Evolutionary conservation across 1,140 invertebrate species (phyloP).

Genomic region (Lethocerus indicus): DNA sequence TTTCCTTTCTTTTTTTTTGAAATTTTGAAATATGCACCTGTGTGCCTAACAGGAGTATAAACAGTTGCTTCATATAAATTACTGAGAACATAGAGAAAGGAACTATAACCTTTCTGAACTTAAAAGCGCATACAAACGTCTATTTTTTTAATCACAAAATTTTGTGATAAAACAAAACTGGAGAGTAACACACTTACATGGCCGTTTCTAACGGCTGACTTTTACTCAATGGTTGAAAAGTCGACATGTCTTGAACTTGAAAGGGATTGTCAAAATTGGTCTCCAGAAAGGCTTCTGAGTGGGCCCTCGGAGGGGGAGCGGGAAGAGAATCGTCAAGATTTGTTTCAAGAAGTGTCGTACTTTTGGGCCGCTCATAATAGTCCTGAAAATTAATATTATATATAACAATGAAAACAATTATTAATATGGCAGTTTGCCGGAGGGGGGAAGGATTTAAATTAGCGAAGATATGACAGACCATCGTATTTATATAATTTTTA

Average conservation of each 20-base stretch:
- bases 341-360: slow-evolving; percentile 33
- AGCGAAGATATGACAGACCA: neutral
- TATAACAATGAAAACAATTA: neutral
- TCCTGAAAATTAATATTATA: slow-evolving; percentile 4
- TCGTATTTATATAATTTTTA: neutral
- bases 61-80: no score
- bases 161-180: no score
- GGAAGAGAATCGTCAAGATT: slow-evolving; percentile 28
- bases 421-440: neutral
- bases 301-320: slow-evolving; percentile 31
- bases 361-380: slow-evolving; percentile 27
- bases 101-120: no score
- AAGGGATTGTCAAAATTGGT: slow-evolving; percentile 52
- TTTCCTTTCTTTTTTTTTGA: no score
- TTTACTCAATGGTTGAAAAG: slow-evolving; percentile 35
- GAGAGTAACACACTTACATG: slow-evolving; percentile 36
- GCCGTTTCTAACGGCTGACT: slow-evolving; percentile 73
- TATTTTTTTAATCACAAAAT: no score
- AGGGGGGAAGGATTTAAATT: neutral
- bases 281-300: slow-evolving; percentile 59
- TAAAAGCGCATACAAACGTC: no score
- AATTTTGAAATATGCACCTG: no score
- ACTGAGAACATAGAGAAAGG: no score
- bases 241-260: slow-evolving; percentile 35
- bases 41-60: no score